Percentiles rank a stretch among this genome's conserved stretches.
Conservation (phyloP, 2,888 invertebrate genomes). For the Drosophila histrio region DNA sequence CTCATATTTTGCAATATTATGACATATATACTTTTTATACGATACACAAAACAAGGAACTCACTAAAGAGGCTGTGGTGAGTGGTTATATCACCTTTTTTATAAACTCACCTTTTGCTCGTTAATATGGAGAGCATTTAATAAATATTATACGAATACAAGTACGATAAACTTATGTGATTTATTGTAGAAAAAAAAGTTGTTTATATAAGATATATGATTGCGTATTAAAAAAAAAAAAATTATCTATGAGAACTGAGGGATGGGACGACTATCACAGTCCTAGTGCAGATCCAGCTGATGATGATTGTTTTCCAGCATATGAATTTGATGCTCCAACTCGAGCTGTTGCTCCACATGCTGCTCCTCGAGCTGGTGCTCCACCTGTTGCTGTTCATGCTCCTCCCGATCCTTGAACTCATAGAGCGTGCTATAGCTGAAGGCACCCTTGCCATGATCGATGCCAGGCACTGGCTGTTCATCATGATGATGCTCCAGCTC, state of each 20-base stretch:
- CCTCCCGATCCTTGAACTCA: conserved; percentile 75
- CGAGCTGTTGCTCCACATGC: conserved; percentile 59
- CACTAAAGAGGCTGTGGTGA: too few relatives aligned
- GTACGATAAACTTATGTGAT: conserved; percentile 34
- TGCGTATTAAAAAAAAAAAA: conserved; percentile 26
- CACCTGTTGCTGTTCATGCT: conserved; percentile 62
- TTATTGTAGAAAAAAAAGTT: conserved; percentile 37
- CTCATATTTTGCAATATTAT: too few relatives aligned
- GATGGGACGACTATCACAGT: conserved; percentile 27
- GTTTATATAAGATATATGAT: background rate
- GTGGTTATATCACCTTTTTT: too few relatives aligned
- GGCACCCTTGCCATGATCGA: conserved; percentile 83
- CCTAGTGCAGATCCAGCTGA: conserved; percentile 47
- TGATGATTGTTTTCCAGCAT: conserved; percentile 21
- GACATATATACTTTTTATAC: too few relatives aligned
- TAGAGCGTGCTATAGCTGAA: conserved; percentile 82
- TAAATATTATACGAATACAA: background rate
- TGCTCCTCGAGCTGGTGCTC: conserved; percentile 63
- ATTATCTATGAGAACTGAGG: conserved; percentile 32
- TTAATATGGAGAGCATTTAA: too few relatives aligned
- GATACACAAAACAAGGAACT: too few relatives aligned
- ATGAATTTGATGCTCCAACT: conserved; percentile 51
- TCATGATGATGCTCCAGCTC: conserved; percentile 48
- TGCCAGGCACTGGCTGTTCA: conserved; percentile 77
- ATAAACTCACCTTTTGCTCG: too few relatives aligned